Evolutionary conservation across 2,888 invertebrate species (phyloP), one percentile per base, ranked within the genome.

Genomic region (Dasysyrphus tricinctus): DNA sequence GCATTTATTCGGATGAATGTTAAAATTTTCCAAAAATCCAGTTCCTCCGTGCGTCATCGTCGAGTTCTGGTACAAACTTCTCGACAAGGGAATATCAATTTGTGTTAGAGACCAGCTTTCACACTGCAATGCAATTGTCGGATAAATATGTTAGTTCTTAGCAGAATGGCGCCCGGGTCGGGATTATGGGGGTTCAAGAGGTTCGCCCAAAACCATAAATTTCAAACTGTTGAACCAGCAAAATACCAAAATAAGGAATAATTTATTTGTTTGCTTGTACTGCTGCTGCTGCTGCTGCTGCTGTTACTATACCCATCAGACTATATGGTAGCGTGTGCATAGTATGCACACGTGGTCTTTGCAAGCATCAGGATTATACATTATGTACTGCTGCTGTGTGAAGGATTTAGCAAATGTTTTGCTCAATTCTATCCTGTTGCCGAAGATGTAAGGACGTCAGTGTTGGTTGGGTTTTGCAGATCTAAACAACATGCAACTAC

Each of bases 221-320:
- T 85, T 65, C 9, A 69, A 81, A 70, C 85, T 74, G 85, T 85
- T 85, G 81, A 85, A 85, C 81, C 70, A 81, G 77, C 85, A 85
- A 78, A 85, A 85, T 74, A 85, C 77, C 85, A 77, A 85, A 85
- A 85, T 85, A 78, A 69, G 85, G 81, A 85, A 85, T 85, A 85
- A 85, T 81, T 81, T 85, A 85, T 85, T 78, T 81, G 77, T 80
- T 81, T 81, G 77, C 81, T 63, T 70, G 84, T 76, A 70, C 51
- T 19, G 44, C 65, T 61, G 9, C 14, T 47, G 8, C 49, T 24
- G 24, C 24, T 24, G 24, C 24, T 24, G 24, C 24, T 24, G 24
- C 24, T 24, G 24, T 24, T 24, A 7, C 8, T 19, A 8, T 54
- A 57, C 57, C 34, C 34, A n/a, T 57, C 12, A 9, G 29, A 51